Evolutionary conservation across 1,140 invertebrate species (phyloP), one percentile per base, ranked within the genome.

Genomic region (Gryllus bimaculatus): DNA sequence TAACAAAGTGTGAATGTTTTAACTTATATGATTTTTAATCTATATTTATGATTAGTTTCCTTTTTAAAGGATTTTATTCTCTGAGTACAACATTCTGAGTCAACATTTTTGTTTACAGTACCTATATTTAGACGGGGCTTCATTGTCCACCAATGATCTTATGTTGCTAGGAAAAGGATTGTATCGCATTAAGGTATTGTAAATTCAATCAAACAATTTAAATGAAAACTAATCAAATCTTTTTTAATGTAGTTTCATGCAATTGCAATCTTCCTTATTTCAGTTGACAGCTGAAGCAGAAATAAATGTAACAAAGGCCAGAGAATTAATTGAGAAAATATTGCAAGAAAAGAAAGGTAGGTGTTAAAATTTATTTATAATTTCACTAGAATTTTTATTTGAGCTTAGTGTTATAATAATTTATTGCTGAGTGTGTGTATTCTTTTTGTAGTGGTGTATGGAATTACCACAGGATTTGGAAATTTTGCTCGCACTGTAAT

Each of bases 381-480:
- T 73, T n/a, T n/a, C 6, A 3, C 6, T 13, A 73, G 66, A 73
- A n/a, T 3, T 15, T 73, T 13, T n/a, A 73, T 15, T 73, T 73
- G 13, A 3, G 66, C 6, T 73, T 18, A 73, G 8, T 12, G 18
- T 73, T 73, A 15, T n/a, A 6, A n/a, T 15, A 73, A n/a, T 73
- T 15, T 73, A 15, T 73, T 73, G 13, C 66, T 73, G 13, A 13
- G n/a, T 73, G 13, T 73, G 1, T 15, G 6, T 73, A 2, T 73
- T 73, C n/a, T 13, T 15, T 80, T 83, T 86, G 83, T 83, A 90
- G 90, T 91, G 80, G 92, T 92, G 8, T 93, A 93, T 84, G 93
- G 92, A 21, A 90, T 93, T 54, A 94, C 92, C 8, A 94, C 92
- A n/a, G 92, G 93, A 49, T 93, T 94, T 84, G 92, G 92, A 78